Conservation (phyloP, 2,797 vertebrate genomes). For the Pantherophis vulpinus region DNA sequence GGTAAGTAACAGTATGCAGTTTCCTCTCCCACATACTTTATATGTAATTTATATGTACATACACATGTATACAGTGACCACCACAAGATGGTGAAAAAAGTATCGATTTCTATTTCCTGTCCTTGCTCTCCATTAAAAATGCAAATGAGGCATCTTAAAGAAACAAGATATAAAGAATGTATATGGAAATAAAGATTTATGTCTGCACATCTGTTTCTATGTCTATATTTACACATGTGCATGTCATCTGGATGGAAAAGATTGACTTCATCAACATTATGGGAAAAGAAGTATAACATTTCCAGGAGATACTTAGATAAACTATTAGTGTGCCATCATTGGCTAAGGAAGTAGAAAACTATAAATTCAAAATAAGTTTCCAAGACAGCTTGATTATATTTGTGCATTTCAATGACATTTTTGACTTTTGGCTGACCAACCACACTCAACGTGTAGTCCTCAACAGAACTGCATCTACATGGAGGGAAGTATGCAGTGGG, state of each 20-base stretch:
- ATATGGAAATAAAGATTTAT: not conserved
- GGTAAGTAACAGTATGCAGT: slow-evolving; percentile 29
- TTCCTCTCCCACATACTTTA: not conserved
- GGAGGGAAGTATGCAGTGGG: too few species aligned
- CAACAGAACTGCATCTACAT: too few species aligned
- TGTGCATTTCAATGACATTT: not conserved
- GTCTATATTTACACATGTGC: not conserved
- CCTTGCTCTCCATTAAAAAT: not conserved
- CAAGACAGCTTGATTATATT: not conserved
- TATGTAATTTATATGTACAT: not conserved
- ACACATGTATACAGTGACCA: not conserved
- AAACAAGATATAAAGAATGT: not conserved
- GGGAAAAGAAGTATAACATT: not conserved
- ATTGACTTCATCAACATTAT: not conserved
- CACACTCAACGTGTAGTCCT: too few species aligned
- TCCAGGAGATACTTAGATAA: not conserved
- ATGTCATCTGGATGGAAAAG: not conserved
- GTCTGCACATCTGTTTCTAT: not conserved
- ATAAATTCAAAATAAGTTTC: not conserved
- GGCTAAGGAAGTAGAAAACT: not conserved
- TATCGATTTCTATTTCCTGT: not conserved
- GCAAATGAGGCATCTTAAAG: not conserved
- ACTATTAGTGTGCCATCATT: not conserved
- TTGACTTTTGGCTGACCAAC: slow-evolving; percentile 34
- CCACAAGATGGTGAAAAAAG: not conserved